Evolutionary conservation across 2,888 invertebrate species (phyloP).

Genomic region (Volucella zonaria): DNA sequence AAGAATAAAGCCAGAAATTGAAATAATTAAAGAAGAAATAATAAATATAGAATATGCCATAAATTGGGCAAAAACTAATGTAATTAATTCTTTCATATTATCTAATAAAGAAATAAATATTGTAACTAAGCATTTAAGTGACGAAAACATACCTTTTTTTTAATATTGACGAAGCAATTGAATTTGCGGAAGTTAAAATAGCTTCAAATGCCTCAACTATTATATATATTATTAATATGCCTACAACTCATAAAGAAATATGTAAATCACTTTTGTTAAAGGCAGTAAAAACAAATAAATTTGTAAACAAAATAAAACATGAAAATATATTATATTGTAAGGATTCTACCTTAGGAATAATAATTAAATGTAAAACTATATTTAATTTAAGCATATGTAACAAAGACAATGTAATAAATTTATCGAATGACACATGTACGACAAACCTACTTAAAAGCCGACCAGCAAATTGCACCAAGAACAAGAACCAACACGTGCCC

Average conservation of each 20-base stretch:
- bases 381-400: background rate
- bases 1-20: conserved; percentile 11
- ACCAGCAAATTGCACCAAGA: no score
- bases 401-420: conserved; percentile 32
- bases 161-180: conserved; percentile 61
- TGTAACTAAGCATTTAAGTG: conserved; percentile 28
- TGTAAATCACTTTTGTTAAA: conserved; percentile 47
- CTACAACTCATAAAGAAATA: conserved; percentile 35
- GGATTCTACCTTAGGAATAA: conserved; percentile 34
- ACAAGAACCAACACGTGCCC: no score
- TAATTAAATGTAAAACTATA: conserved; percentile 8
- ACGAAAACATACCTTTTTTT: conserved; percentile 52
- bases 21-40: conserved; percentile 2
- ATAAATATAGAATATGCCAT: conserved; percentile 28
- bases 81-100: conserved; percentile 42
- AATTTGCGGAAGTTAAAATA: conserved; percentile 58
- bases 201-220: conserved; percentile 38
- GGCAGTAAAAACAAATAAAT: conserved; percentile 48
- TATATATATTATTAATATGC: conserved; percentile 55
- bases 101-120: conserved; percentile 40
- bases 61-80: conserved; percentile 41
- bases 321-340: conserved; percentile 42
- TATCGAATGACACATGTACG: background rate
- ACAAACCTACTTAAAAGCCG: conserved; percentile 5
- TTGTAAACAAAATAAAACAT: conserved; percentile 43